Base-by-base conservation (phyloP, 2,888 invertebrate genomes). In the Caenorhabditis sp. region DNA sequence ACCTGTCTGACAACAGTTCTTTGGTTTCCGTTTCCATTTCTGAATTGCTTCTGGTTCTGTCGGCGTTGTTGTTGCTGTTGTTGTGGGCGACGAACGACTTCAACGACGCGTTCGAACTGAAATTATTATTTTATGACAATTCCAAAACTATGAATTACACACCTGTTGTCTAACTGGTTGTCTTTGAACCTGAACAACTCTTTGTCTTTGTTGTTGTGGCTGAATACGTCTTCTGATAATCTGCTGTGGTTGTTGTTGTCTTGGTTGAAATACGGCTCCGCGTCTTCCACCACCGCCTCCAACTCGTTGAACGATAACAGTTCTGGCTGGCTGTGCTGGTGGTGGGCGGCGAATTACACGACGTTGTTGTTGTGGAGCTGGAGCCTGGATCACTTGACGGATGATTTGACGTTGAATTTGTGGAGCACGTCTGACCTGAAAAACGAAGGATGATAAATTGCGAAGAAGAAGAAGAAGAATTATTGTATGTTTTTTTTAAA, bases 61-160 rank as follows among this genome's bases (percentile, higher is more conserved):
- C 43, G 43, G n/a, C 54, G 57, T 26, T 31, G 58, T 64, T 59
- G 63, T 43, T 60, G 63, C 23, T 56, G 26, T 43, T 57, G 64
- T 27, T 26, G 53, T 25, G 53, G 61, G 43, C 53, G 43, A 20
- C 53, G 66, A 52, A 62, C 26, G 1, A 68, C 66, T 66, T 69
- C 62, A 43, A 69, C 66, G 23, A 73, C 68, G 49, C 65, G 64
- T 36, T 65, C 60, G 59, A 67, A 54, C 72, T 72, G 56, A 59
- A 68, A 31, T 31, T 7, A 31, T 10, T 7, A 31, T 31, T 31
- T 7, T 31, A 72, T 56, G 17, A 59, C 17, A 1, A 7, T 59
- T 43, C n/a, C 8, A 20, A 10, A 4, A 58, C 36, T 31, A n/a
- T 58, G n/a, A 31, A 8, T 8, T 12, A 2, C 21, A 36, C 36